phyloP scores from a whole-genome alignment of 2,113 vertebrate species.

The Sprattus sprattus region DNA sequence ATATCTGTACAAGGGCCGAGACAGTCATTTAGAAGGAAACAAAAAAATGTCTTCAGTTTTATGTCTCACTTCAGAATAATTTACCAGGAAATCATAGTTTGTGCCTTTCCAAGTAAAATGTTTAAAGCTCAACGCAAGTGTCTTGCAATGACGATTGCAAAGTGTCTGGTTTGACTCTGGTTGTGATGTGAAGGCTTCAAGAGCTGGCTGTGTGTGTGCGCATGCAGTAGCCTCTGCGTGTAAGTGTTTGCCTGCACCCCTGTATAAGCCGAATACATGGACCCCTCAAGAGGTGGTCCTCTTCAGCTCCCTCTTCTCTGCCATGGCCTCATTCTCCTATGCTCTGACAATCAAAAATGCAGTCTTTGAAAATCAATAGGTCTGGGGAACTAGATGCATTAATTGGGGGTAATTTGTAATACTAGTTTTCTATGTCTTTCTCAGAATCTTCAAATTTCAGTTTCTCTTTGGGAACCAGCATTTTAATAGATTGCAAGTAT shows the following conservation, averaged over 20 bases:
- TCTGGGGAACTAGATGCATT: neutral
- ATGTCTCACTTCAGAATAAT: slow-evolving; percentile 77
- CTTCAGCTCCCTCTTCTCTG: neutral
- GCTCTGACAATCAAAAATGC: slow-evolving; percentile 16
- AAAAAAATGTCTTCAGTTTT: slow-evolving; percentile 67
- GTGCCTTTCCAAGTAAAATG: slow-evolving; percentile 85
- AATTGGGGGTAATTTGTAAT: slow-evolving; percentile 13
- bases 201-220: slow-evolving; percentile 32
- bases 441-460: neutral
- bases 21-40: slow-evolving; percentile 60
- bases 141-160: slow-evolving; percentile 65
- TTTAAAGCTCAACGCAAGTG: slow-evolving; percentile 72
- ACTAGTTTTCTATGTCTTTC: slow-evolving; percentile 17
- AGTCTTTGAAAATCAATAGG: neutral
- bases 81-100: slow-evolving; percentile 83
- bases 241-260: neutral
- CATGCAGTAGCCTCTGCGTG: neutral
- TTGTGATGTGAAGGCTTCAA: slow-evolving; percentile 40
- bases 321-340: slow-evolving; percentile 16
- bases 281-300: neutral
- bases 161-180: slow-evolving; percentile 53
- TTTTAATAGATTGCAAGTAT: slow-evolving; percentile 1
- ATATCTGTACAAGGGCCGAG: slow-evolving; percentile 66
- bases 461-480: neutral
- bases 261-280: slow-evolving; percentile 9